These are phyloP conservation scores for Rallus crepitans DNA, from an alignment of 2,797 vertebrate species.

Conservation along the genomic window DNA sequence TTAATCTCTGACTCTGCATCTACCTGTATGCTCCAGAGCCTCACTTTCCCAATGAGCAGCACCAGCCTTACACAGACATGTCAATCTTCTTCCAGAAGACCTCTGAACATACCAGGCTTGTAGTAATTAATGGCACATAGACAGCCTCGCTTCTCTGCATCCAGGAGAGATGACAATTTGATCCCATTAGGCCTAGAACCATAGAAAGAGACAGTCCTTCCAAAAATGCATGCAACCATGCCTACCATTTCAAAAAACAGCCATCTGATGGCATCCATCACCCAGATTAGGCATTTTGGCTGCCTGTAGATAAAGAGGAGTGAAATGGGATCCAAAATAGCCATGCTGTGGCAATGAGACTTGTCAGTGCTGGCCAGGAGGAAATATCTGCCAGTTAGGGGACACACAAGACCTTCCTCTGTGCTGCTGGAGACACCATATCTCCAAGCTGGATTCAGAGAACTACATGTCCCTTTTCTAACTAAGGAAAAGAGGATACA, in stretches of 20 bases:
- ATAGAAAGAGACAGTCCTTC: background rate
- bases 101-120: background rate
- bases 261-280: background rate
- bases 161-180: background rate
- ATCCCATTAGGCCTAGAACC: background rate
- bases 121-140: background rate
- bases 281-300: background rate
- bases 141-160: background rate
- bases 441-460: background rate
- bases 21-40: background rate
- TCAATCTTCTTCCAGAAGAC: background rate
- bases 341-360: background rate
- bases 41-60: background rate
- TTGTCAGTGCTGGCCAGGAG: background rate
- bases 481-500: background rate
- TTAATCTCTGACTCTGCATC: background rate
- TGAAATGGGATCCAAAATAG: background rate
- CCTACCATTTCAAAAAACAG: background rate
- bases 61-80: background rate
- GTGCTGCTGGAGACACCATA: background rate
- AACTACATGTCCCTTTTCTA: background rate
- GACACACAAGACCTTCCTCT: background rate
- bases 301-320: background rate
- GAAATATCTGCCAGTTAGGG: background rate
- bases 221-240: background rate